Conservation (phyloP, 1,140 invertebrate genomes). For the Calycopis cecrops region DNA sequence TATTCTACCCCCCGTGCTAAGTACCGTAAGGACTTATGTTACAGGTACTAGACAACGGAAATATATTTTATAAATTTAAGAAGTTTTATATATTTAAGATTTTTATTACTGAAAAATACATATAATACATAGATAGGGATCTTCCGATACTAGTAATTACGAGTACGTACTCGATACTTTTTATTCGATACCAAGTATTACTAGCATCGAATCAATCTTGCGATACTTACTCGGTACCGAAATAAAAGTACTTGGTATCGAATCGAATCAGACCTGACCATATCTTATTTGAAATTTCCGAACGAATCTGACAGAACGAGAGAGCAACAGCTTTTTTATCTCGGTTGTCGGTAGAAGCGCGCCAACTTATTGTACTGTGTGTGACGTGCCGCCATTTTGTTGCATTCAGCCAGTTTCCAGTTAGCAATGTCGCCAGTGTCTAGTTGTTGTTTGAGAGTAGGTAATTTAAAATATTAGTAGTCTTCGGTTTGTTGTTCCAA, state of each 20-base stretch:
- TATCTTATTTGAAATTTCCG: neutral
- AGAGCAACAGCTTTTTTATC: conserved; percentile 17
- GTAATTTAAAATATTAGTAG: conserved; percentile 17
- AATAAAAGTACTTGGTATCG: conserved; percentile 32
- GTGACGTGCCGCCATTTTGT: no score
- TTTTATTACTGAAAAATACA: no score
- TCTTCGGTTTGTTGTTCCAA: conserved; percentile 18
- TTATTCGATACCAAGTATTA: conserved; percentile 25
- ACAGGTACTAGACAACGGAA: no score
- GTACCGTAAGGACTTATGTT: no score
- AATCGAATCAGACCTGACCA: conserved; percentile 23
- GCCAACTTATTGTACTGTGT: no score
- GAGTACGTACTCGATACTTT: conserved; percentile 26
- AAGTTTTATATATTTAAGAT: no score
- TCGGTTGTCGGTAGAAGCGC: no score
- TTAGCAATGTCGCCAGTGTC: neutral
- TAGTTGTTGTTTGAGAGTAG: conserved; percentile 11
- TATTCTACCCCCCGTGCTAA: no score
- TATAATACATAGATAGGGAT: no score
- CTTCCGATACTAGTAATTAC: no score
- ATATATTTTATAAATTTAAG: no score
- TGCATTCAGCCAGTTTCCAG: no score
- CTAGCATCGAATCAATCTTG: conserved; percentile 29
- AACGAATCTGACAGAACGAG: neutral
- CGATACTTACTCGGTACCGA: conserved; percentile 31